Conservation (phyloP, 2,888 invertebrate species). For the Dichetophora obliterata region DNA sequence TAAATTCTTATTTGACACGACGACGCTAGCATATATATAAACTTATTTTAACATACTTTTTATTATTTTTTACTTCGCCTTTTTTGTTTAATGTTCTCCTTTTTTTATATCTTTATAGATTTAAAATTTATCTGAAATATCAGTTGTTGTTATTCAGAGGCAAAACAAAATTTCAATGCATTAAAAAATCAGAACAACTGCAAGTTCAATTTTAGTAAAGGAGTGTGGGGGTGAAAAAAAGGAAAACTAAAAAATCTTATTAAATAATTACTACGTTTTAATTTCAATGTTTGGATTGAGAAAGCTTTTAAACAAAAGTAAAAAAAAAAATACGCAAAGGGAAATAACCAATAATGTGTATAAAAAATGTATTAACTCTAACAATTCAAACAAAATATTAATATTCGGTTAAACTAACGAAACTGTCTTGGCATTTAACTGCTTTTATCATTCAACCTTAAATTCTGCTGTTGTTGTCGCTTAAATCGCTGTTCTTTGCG, state of each 20-base stretch:
- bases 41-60: slow-evolving; percentile 32
- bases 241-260: not conserved
- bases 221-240: not conserved
- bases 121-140: slow-evolving; percentile 6
- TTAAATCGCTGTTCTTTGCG: slow-evolving; percentile 79
- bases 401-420: slow-evolving; percentile 13
- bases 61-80: not conserved
- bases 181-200: not conserved
- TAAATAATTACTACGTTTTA: slow-evolving; percentile 19
- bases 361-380: slow-evolving; percentile 22
- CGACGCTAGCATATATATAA: slow-evolving; percentile 17
- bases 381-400: slow-evolving; percentile 15
- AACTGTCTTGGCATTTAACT: slow-evolving; percentile 55
- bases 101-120: not conserved
- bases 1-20: slow-evolving; percentile 34
- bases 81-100: slow-evolving; percentile 10
- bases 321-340: not conserved
- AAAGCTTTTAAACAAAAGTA: slow-evolving; percentile 3
- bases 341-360: slow-evolving; percentile 12
- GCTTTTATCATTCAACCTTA: slow-evolving; percentile 62
- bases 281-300: not conserved
- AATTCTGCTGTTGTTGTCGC: slow-evolving; percentile 59
- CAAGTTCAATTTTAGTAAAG: slow-evolving; percentile 21
- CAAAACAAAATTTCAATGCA: not conserved
- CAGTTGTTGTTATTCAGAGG: slow-evolving; percentile 10